Evolutionary conservation across 2,113 vertebrate species (phyloP).

Genomic region (Aix galericulata): DNA sequence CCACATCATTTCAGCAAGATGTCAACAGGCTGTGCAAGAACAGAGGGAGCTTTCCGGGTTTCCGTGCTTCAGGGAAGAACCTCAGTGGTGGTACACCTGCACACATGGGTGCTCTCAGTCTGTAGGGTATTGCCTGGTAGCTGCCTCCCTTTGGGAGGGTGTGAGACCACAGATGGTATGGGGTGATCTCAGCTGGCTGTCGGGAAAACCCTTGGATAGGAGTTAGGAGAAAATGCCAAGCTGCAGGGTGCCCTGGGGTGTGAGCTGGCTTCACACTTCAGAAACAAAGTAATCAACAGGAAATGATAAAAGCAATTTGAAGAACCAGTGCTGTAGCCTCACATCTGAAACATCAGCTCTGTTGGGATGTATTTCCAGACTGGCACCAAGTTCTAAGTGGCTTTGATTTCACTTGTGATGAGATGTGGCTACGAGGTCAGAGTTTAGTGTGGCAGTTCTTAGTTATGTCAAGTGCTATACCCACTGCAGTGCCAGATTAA

Average conservation of each 20-base stretch:
- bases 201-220: background rate
- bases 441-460: background rate
- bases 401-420: background rate
- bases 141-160: background rate
- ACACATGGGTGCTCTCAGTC: background rate
- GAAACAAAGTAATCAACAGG: background rate
- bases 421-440: background rate
- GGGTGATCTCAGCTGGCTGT: conserved; percentile 13
- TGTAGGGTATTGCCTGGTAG: background rate
- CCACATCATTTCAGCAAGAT: background rate
- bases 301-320: background rate
- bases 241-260: background rate
- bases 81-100: background rate
- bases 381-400: background rate
- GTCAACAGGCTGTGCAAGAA: background rate
- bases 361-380: background rate
- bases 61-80: background rate
- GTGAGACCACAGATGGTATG: background rate
- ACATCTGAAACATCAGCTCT: background rate
- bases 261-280: background rate
- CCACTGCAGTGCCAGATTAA: background rate
- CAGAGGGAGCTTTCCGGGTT: background rate
- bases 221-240: background rate
- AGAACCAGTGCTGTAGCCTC: background rate
- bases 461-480: background rate